Percentiles rank a stretch among this genome's conserved stretches.
Evolutionary conservation across 1,140 invertebrate genomes (phyloP).

Genomic region (Drusus annulatus): DNA sequence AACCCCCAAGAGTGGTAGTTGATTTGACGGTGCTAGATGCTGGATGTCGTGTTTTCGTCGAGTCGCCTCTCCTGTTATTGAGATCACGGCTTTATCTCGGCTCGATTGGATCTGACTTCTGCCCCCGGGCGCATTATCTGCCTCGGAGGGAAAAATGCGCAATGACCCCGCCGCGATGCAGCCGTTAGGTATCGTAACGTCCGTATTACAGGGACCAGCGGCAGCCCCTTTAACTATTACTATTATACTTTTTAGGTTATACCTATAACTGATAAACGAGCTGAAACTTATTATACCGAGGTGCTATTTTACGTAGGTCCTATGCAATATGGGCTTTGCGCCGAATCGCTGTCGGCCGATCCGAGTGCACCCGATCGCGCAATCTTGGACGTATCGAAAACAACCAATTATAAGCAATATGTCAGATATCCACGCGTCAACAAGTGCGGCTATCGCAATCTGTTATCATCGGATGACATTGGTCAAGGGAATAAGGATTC

Average conservation of each 20-base stretch:
- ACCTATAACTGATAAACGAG: too few relatives aligned
- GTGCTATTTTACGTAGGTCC: too few relatives aligned
- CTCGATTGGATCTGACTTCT: conserved; percentile 12
- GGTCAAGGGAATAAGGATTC: background rate
- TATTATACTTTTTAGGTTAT: too few relatives aligned
- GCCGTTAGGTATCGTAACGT: too few relatives aligned
- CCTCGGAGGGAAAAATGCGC: background rate
- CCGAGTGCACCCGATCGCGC: background rate
- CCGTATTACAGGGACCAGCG: too few relatives aligned
- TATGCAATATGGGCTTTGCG: background rate
- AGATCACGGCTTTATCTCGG: conserved; percentile 16
- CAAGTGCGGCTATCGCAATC: too few relatives aligned
- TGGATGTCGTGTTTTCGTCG: background rate
- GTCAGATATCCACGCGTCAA: background rate
- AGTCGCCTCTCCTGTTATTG: conserved; percentile 17
- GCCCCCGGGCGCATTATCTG: background rate
- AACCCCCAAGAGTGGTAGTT: too few relatives aligned
- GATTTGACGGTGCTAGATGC: too few relatives aligned
- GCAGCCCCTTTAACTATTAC: too few relatives aligned
- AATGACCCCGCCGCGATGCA: background rate
- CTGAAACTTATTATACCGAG: too few relatives aligned
- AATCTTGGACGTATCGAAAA: conserved; percentile 21
- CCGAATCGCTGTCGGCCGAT: background rate
- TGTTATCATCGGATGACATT: background rate
- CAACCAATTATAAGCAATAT: conserved; percentile 7